Evolutionary conservation across 1,140 invertebrate species (phyloP), one percentile per base, ranked within the genome.

Genomic region (Dendroctonus valens): DNA sequence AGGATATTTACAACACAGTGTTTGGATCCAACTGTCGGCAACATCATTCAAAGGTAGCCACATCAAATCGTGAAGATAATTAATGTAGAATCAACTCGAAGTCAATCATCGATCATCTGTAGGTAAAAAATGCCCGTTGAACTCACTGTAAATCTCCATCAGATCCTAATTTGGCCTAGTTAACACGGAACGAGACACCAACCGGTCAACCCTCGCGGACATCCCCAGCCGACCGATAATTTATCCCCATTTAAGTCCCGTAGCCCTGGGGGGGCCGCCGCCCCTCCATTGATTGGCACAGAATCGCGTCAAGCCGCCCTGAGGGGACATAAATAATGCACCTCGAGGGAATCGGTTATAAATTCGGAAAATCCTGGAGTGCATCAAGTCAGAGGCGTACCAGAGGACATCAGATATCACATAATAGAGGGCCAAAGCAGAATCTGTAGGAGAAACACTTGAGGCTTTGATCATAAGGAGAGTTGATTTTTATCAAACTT

Each of bases 261-360:
- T 71, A 70, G 71, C 70, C 58, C 51, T 59, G 52, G 65, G 69
- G 60, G 61, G 59, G 51, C 55, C 44, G 64, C 70, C 66, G 70
- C 70, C 72, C 70, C 68, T 61, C 67, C 74, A 74, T 73, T 75
- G 74, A 76, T 76, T 76, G 75, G 72, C 72, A 74, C 66, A 64
- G 69, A 74, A 75, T 76, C 74, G 73, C 76, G 74, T 75, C 74
- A 76, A 76, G 73, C 70, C 63, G 65, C 67, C 73, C 72, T 67
- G 54, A 61, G 59, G 74, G 74, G 72, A 73, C 74, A 74, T 76
- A 75, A 76, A 75, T 76, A 76, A 76, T 76, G 75, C 72, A 74
- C 65, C 75, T 73, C 65, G 41, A 38, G 70, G 70, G 71, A 58
- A 70, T 74, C 67, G 69, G 70, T 72, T 73, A 72, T 71, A 74